phyloP scores from a whole-genome alignment of 2,113 vertebrate species.

The Megaptera novaeangliae region DNA sequence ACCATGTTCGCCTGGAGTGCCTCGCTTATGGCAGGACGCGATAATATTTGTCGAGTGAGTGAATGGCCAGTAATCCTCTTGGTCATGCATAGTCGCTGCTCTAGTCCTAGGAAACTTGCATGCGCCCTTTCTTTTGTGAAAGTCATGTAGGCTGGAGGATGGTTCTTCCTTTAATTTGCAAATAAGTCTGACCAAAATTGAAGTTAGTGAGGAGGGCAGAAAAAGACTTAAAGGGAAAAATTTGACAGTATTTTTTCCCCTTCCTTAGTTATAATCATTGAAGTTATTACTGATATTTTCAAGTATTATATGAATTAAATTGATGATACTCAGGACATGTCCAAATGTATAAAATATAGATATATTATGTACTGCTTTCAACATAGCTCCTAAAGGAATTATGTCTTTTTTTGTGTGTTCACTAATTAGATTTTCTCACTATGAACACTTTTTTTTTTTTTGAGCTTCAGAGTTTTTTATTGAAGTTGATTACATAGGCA shows the following conservation, averaged over 20 bases:
- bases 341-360: not conserved
- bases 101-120: not conserved
- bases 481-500: too few relatives aligned
- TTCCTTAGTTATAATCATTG: not conserved
- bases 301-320: not conserved
- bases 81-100: not conserved
- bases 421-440: not conserved
- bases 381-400: not conserved
- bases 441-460: not conserved
- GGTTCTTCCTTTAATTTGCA: not conserved
- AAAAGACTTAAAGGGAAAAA: not conserved
- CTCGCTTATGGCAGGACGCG: not conserved
- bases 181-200: not conserved
- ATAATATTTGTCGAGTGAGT: not conserved
- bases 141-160: not conserved
- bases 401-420: not conserved
- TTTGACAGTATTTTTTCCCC: not conserved
- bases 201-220: not conserved
- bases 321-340: not conserved
- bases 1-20: not conserved
- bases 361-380: not conserved
- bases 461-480: too few relatives aligned
- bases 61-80: not conserved
- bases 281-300: not conserved
- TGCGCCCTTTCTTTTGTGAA: slow-evolving; percentile 9